Base-by-base conservation (phyloP, 2,113 vertebrate species). In the Potamarius usumacintae region DNA sequence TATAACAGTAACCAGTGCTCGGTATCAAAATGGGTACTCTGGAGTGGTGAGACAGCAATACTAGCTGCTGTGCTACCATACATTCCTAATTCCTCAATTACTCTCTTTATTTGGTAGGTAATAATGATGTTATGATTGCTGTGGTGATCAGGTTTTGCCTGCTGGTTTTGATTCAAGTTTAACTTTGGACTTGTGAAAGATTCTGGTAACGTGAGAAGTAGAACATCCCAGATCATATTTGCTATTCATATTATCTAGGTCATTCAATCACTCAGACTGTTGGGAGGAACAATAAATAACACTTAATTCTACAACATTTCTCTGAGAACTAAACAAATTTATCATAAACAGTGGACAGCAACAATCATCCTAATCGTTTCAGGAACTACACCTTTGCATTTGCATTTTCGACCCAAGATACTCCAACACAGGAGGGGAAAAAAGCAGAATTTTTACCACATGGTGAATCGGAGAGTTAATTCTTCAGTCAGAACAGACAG, bases 191-290 rank as follows among this genome's bases (percentile, higher is more conserved):
- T 42, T 42, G 42, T 42, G 42, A 42, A 42, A 42, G 42, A 42
- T 42, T 42, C 50, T 86, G 76, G 62, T 81, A 86, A 67, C 69
- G 34, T 58, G 30, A 42, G 42, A 42, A 82, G 30, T 74, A 58
- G 65, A 52, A 65, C 76, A 50, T 82, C 55, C 34, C 48, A 80
- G 69, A 55, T 52, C 48, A 80, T 78, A 85, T 76, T 89, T 58
- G 52, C 82, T 87, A 82, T 85, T 85, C 60, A 30, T 87, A 77
- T 74, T 58, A 82, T 67, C 57, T 82, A 53, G 82, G 65, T 74
- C 65, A 79, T 80, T 87, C 34, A 60, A 85, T 83, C 58, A 20
- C 71, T 60, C 65, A 85, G 77, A 76, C n/a, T 63, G 27, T 58
- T 48, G 58, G 58, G 63, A 89, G 78, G 79, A 30, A 63, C 67